Conservation (phyloP, 2,888 invertebrate species). For the Incurvaria masculella region DNA sequence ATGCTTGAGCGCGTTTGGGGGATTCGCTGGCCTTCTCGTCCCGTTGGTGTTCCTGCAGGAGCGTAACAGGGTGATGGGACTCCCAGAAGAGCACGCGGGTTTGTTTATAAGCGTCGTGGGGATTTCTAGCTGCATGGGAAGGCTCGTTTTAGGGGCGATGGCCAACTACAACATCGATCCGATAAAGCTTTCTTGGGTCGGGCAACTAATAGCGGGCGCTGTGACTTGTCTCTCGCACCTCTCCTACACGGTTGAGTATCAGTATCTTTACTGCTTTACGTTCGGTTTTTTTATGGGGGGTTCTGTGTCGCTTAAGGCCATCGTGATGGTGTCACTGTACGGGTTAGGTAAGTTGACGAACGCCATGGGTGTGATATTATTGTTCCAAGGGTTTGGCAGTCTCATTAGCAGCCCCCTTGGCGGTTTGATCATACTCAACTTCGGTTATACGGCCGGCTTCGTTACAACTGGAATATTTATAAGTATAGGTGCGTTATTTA, state of each 20-base stretch:
- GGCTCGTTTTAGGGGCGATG: slow-evolving; percentile 29
- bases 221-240: slow-evolving; percentile 30
- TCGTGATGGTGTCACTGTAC: slow-evolving; percentile 36
- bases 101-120: slow-evolving; percentile 40
- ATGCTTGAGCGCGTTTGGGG: slow-evolving; percentile 29
- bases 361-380: slow-evolving; percentile 37
- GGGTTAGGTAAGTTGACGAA: slow-evolving; percentile 45
- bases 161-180: slow-evolving; percentile 31
- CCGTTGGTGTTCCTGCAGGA: slow-evolving; percentile 38
- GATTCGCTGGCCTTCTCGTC: slow-evolving; percentile 34
- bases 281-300: slow-evolving; percentile 35
- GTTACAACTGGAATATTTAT: slow-evolving; percentile 33
- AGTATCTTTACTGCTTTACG: slow-evolving; percentile 30
- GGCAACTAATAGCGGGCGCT: slow-evolving; percentile 26
- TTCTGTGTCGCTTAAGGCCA: slow-evolving; percentile 31
- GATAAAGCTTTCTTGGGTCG: slow-evolving; percentile 22
- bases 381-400: slow-evolving; percentile 41
- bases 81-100: slow-evolving; percentile 27
- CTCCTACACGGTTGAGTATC: slow-evolving; percentile 31
- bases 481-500: slow-evolving; percentile 27
- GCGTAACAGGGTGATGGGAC: slow-evolving; percentile 29
- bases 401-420: slow-evolving; percentile 38
- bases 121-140: slow-evolving; percentile 32
- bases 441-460: slow-evolving; percentile 33
- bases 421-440: slow-evolving; percentile 27